phyloP scores from a whole-genome alignment of 1,140 invertebrate genomes.

The Tenebrio molitor region DNA sequence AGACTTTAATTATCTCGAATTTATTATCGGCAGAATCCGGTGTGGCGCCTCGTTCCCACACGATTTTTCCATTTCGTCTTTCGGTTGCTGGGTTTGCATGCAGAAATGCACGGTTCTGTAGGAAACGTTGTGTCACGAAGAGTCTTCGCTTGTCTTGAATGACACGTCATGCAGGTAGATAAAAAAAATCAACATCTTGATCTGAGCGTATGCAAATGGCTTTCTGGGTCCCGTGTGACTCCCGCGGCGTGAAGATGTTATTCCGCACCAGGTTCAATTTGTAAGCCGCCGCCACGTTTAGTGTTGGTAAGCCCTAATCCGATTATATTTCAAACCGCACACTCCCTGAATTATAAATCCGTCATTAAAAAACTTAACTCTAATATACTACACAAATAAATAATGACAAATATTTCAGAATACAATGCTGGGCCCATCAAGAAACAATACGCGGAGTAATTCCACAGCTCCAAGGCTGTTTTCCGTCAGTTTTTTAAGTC shows the following conservation, averaged over 20 bases:
- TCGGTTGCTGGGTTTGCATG: too few species aligned
- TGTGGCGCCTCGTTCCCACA: background rate
- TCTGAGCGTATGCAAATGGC: slow-evolving; percentile 22
- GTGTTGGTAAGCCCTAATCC: slow-evolving; percentile 43
- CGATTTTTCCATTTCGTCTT: too few species aligned
- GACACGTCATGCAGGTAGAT: slow-evolving; percentile 4
- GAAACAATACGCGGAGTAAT: slow-evolving; percentile 3
- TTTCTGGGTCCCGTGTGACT: slow-evolving; percentile 28
- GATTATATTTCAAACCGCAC: slow-evolving; percentile 46
- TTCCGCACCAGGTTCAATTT: slow-evolving; percentile 43
- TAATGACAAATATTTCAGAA: slow-evolving; percentile 42
- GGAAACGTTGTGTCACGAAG: too few species aligned
- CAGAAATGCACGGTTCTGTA: too few species aligned
- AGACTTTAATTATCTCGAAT: too few species aligned
- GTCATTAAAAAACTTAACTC: slow-evolving; percentile 47
- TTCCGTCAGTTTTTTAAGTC: background rate
- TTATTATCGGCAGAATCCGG: background rate
- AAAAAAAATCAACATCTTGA: slow-evolving; percentile 33
- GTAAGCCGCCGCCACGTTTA: slow-evolving; percentile 44
- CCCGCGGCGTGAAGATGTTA: slow-evolving; percentile 44
- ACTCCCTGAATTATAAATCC: slow-evolving; percentile 47
- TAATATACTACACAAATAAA: slow-evolving; percentile 46
- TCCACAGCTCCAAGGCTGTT: background rate
- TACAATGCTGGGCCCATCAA: slow-evolving; percentile 18
- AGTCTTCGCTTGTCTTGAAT: too few species aligned